A percentile compares a stretch with the other conserved stretches of the same genome.
These are phyloP conservation scores for Phrynocephalus vlangalii DNA, from an alignment of 2,797 vertebrate species.

Conservation along the genomic window DNA sequence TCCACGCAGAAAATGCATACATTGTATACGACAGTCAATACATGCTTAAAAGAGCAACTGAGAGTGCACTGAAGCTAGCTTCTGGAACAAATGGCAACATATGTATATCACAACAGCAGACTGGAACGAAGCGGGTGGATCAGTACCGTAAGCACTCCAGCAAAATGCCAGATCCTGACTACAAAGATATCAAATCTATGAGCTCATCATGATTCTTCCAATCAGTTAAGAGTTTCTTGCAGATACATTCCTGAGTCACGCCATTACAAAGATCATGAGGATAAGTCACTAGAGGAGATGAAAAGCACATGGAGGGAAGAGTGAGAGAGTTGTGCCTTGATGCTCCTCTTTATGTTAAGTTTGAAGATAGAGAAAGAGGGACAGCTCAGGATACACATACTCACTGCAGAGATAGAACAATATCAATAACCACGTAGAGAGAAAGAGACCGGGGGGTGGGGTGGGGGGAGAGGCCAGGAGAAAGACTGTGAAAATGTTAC, in stretches of 20 bases:
- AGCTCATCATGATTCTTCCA: constrained; percentile 47
- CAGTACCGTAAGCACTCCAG: constrained; percentile 38
- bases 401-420: constrained; percentile 50
- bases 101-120: constrained; percentile 54
- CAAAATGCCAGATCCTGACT: constrained; percentile 38
- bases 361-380: constrained; percentile 44
- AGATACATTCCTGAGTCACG: constrained; percentile 67
- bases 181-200: constrained; percentile 21
- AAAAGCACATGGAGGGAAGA: constrained; percentile 60
- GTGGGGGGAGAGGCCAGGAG: constrained; percentile 18
- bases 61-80: constrained; percentile 49
- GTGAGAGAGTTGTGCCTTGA: background rate
- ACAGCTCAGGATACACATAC: constrained; percentile 56
- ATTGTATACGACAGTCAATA: constrained; percentile 48
- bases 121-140: constrained; percentile 34
- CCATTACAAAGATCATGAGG: constrained; percentile 45
- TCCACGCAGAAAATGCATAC: constrained; percentile 57
- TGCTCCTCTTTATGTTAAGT: background rate
- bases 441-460: no score
- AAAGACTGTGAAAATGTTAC: constrained; percentile 23
- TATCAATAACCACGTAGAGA: constrained; percentile 47
- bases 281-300: constrained; percentile 54
- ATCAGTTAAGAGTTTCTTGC: constrained; percentile 59
- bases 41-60: constrained; percentile 55
- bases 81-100: constrained; percentile 44